phyloP scores from a whole-genome alignment of 2,888 invertebrate species.

The Sympetrum striolatum region DNA sequence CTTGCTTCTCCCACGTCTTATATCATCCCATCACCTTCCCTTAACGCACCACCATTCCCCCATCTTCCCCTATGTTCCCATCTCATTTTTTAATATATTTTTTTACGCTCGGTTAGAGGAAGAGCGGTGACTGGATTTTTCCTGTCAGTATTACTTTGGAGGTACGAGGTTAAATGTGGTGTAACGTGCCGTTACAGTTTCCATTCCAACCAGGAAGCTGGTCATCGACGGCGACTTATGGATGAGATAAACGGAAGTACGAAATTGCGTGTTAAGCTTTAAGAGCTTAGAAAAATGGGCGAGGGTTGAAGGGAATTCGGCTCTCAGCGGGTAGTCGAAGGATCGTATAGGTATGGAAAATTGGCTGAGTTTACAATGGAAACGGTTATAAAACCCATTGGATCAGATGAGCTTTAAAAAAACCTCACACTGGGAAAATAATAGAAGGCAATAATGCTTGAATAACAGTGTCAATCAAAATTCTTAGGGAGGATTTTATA shows the following conservation, averaged over 20 bases:
- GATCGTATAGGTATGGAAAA: neutral
- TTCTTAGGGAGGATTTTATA: too few species aligned
- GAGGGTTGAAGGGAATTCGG: neutral
- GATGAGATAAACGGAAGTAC: neutral
- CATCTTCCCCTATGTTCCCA: neutral
- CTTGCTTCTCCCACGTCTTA: neutral
- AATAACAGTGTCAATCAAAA: too few species aligned
- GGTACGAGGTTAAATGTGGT: neutral
- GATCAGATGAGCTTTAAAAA: neutral
- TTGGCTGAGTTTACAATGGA: neutral
- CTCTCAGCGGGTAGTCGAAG: neutral
- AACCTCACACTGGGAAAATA: neutral
- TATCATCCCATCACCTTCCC: constrained; percentile 6
- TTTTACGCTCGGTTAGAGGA: neutral
- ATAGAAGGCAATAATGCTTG: too few species aligned
- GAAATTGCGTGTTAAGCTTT: neutral
- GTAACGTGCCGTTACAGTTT: neutral
- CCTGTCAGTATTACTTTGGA: neutral
- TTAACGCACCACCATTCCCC: neutral
- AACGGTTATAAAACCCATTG: neutral
- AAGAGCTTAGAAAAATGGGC: neutral
- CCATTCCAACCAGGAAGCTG: neutral
- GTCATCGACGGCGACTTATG: neutral
- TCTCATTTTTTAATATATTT: neutral
- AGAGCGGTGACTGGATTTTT: neutral